Evolutionary conservation across 2,113 vertebrate species (phyloP).

Genomic region (Pholis gunnellus): DNA sequence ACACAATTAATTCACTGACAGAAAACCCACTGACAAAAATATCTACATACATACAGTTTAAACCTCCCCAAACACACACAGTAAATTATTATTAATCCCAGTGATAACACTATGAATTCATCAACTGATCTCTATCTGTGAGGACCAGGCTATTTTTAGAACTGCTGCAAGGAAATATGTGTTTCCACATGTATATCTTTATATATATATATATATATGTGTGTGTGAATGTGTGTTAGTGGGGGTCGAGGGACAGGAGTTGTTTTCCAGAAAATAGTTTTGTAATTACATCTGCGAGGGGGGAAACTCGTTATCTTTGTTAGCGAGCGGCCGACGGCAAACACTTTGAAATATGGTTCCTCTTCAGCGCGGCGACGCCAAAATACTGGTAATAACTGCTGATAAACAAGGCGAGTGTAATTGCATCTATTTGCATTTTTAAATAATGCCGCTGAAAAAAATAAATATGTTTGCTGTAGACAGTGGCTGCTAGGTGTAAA

Average conservation of each 20-base stretch:
- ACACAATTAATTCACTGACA: constrained; percentile 22
- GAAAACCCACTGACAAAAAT: background rate
- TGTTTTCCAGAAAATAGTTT: constrained; percentile 80
- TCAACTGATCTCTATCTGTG: constrained; percentile 68
- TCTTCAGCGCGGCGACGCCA: constrained; percentile 76
- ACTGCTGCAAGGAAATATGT: constrained; percentile 41
- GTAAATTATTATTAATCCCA: constrained; percentile 61
- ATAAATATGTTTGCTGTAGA: constrained; percentile 62
- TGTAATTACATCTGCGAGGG: constrained; percentile 83
- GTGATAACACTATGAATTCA: constrained; percentile 61
- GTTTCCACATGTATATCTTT: constrained; percentile 21
- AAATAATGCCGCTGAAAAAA: constrained; percentile 74
- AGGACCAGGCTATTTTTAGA: constrained; percentile 63
- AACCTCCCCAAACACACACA: background rate
- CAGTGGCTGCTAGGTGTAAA: constrained; percentile 60
- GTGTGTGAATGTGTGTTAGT: constrained; percentile 26
- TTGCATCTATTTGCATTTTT: constrained; percentile 85
- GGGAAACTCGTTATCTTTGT: constrained; percentile 80
- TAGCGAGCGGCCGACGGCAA: constrained; percentile 76
- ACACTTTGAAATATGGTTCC: constrained; percentile 83
- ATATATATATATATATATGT: background rate
- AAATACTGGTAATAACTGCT: constrained; percentile 79
- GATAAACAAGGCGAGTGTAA: constrained; percentile 81
- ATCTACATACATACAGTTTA: background rate
- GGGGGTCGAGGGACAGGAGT: constrained; percentile 53